Percentiles rank a stretch among this genome's conserved stretches.
These are phyloP conservation scores for Terrapene triunguis DNA, from an alignment of 2,113 vertebrate genomes.

Conservation along the genomic window DNA sequence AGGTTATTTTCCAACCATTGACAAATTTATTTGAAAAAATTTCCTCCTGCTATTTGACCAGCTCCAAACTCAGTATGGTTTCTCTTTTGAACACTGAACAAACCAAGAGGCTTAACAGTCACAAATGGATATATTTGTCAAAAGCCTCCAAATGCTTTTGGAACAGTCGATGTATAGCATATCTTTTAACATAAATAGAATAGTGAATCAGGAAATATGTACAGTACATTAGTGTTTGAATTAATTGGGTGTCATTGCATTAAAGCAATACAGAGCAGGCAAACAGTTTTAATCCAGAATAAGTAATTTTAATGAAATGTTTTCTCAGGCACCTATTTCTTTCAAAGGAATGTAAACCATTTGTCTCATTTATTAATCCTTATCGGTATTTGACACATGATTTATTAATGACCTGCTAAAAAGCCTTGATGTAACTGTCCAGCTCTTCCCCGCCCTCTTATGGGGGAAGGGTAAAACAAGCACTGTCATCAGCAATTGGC, in stretches of 20 bases:
- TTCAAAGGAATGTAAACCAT: slow-evolving; percentile 28
- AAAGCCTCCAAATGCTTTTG: background rate
- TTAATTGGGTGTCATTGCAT: background rate
- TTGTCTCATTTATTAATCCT: background rate
- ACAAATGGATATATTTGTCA: background rate
- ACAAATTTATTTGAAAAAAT: background rate
- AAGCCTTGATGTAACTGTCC: slow-evolving; percentile 18
- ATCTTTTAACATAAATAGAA: background rate
- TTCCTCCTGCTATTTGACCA: background rate
- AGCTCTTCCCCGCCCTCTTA: background rate
- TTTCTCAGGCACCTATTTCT: slow-evolving; percentile 3
- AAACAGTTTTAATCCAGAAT: background rate
- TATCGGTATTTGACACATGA: slow-evolving; percentile 21
- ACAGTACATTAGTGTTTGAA: background rate
- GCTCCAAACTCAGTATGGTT: background rate
- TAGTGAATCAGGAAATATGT: background rate
- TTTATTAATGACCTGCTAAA: slow-evolving; percentile 67
- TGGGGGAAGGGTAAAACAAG: background rate
- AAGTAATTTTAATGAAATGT: background rate
- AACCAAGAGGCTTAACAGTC: background rate
- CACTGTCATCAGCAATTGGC: slow-evolving; percentile 29
- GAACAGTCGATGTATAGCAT: background rate
- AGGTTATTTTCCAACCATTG: background rate
- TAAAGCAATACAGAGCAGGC: background rate
- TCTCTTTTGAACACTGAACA: slow-evolving; percentile 1